Evolutionary conservation across 2,888 invertebrate genomes (phyloP).

Genomic region (Chymomyza amoena): DNA sequence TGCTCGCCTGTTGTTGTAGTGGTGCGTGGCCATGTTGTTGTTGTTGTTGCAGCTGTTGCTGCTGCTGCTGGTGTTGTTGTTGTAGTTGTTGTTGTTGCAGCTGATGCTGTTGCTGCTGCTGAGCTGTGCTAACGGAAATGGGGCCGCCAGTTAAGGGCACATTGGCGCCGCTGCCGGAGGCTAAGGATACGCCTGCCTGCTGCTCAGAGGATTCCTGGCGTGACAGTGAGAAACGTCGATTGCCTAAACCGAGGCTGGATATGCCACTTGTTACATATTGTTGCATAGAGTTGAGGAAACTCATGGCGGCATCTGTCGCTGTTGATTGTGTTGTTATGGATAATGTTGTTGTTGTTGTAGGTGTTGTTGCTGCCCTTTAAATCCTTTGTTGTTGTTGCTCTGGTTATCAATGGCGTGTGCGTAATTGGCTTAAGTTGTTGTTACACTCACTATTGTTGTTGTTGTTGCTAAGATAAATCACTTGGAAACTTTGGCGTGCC

Average conservation of each 20-base stretch:
- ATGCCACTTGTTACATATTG: constrained; percentile 93
- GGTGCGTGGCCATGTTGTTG: constrained; percentile 46
- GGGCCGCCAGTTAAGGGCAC: constrained; percentile 27
- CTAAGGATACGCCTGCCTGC: constrained; percentile 40
- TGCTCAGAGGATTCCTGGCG: constrained; percentile 83
- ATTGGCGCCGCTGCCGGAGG: constrained; percentile 31
- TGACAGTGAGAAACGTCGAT: constrained; percentile 85
- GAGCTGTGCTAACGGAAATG: constrained; percentile 13
- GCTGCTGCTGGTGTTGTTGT: constrained; percentile 34
- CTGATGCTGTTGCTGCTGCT: constrained; percentile 34
- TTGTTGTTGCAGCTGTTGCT: constrained; percentile 38
- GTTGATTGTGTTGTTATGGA: neutral
- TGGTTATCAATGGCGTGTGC: neutral
- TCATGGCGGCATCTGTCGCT: constrained; percentile 81
- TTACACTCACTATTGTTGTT: neutral
- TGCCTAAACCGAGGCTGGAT: constrained; percentile 87
- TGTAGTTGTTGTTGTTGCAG: constrained; percentile 15
- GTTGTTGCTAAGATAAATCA: constrained; percentile 59
- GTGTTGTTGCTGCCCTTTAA: constrained; percentile 12
- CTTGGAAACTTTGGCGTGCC: constrained; percentile 52
- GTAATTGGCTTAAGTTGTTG: neutral
- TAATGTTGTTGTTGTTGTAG: constrained; percentile 20
- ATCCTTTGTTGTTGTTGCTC: neutral
- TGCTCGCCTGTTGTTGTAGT: constrained; percentile 57
- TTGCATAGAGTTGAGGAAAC: constrained; percentile 91